Evolutionary conservation across 1,140 invertebrate genomes (phyloP), one percentile per base, ranked within the genome.

Genomic region (Periplaneta americana): DNA sequence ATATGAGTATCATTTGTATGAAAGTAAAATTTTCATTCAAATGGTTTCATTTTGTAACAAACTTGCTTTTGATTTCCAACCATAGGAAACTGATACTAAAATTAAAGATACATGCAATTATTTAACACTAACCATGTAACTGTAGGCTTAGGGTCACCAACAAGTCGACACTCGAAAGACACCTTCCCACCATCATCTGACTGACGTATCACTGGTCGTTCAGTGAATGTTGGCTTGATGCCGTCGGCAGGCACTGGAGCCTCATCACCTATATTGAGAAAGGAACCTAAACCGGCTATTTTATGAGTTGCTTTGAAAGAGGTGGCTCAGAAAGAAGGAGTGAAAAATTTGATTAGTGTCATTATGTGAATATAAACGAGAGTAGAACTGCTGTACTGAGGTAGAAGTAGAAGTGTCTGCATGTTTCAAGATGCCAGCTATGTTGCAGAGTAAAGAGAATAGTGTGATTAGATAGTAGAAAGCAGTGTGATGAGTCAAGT

Each of bases 171-270:
- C 91, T 98, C 97, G 89, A 99, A 98, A 83, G 94, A 94, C 85
- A 99, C 96, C 88, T 95, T 97, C 86, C 93, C 93, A 85, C 96
- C 96, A 90, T 98, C 96, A 84, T 98, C 97, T 83, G 95, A 95
- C 91, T 99, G 98, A 89, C 96, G 93, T 87, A 98, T 99, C 85
- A 96, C 92, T 34, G 98, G 98, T 90, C 98, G 93, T 92, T 98
- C 97, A 84, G 97, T 98, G 91, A 99, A 99, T 82, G 96, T 97
- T 79, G 97, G 97, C 89, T 96, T 96, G 87, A 96, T 95, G 86
- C 95, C 96, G 88, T 97, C 95, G 84, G 95, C 94, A 82, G 96
- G 96, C 85, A 96, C 93, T 80, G 95, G 94, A 86, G 95, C 95
- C 90, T 97, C 96, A 90, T 97, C 96, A 95, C 96, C 96, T 97